Evolutionary conservation across 2,888 invertebrate genomes (phyloP).

Genomic region (Arctia plantaginis): DNA sequence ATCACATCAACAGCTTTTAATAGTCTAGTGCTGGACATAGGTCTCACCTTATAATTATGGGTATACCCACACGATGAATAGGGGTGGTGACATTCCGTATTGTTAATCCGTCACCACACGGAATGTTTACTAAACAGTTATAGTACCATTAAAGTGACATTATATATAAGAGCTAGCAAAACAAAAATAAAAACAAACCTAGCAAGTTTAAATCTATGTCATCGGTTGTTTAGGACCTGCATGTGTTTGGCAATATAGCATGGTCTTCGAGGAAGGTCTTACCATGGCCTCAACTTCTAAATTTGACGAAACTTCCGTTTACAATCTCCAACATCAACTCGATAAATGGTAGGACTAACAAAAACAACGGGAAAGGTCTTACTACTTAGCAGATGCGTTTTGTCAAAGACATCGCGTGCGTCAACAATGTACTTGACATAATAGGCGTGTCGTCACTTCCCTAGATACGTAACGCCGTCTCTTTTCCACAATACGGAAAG

Average conservation of each 20-base stretch:
- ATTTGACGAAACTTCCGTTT: conserved; percentile 6
- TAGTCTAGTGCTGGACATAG: no score
- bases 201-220: background rate
- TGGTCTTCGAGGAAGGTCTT: background rate
- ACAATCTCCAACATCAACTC: conserved; percentile 2
- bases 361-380: conserved; percentile 45
- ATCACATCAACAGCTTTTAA: no score
- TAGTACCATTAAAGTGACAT: background rate
- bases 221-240: background rate
- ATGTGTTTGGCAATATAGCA: background rate
- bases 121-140: no score
- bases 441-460: conserved; percentile 50
- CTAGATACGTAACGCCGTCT: conserved; percentile 37
- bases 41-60: no score
- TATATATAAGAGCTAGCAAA: no score
- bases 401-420: conserved; percentile 62
- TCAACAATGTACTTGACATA: conserved; percentile 66
- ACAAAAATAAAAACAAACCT: no score
- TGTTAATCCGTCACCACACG: no score
- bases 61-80: no score
- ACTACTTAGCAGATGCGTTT: conserved; percentile 57
- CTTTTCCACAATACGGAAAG: conserved; percentile 28
- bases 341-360: conserved; percentile 39
- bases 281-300: background rate
- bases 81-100: no score